Evolutionary conservation across 2,888 invertebrate species (phyloP).

Genomic region (Acanthococcus lagerstroemiae): DNA sequence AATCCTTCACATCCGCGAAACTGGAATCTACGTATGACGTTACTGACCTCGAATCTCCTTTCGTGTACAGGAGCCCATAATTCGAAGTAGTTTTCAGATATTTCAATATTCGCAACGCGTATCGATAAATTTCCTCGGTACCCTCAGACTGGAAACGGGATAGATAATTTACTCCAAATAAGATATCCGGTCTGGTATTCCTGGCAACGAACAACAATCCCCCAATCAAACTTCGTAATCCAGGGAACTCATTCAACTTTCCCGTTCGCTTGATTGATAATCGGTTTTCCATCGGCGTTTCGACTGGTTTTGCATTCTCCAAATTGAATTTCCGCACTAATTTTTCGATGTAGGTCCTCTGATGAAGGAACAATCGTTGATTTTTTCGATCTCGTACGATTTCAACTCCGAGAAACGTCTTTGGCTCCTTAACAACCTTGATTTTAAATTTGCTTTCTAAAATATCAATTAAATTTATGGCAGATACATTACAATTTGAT

Average conservation of each 20-base stretch:
- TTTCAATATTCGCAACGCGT: not conserved
- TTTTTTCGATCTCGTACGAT: not conserved
- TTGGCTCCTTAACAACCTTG: not conserved
- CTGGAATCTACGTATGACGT: too few relatives aligned
- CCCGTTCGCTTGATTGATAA: not conserved
- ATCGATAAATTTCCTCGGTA: not conserved
- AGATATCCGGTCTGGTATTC: not conserved
- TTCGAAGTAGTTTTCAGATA: not conserved
- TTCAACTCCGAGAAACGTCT: not conserved
- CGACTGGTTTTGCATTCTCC: not conserved
- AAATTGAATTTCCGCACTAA: not conserved
- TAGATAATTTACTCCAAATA: not conserved
- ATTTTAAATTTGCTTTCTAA: not conserved
- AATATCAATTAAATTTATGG: not conserved
- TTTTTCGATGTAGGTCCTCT: not conserved
- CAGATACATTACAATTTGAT: not conserved
- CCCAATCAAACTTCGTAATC: not conserved
- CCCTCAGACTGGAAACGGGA: not conserved
- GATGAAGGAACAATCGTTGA: not conserved
- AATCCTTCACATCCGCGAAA: too few relatives aligned
- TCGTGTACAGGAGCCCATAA: too few relatives aligned
- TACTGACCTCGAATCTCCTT: too few relatives aligned
- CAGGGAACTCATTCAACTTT: not conserved
- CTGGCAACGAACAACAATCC: not conserved
- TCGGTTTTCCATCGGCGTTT: not conserved